Base-by-base conservation (phyloP, 53 echinoderm and acorn worm species). In the Temnopleurus reevesii region DNA sequence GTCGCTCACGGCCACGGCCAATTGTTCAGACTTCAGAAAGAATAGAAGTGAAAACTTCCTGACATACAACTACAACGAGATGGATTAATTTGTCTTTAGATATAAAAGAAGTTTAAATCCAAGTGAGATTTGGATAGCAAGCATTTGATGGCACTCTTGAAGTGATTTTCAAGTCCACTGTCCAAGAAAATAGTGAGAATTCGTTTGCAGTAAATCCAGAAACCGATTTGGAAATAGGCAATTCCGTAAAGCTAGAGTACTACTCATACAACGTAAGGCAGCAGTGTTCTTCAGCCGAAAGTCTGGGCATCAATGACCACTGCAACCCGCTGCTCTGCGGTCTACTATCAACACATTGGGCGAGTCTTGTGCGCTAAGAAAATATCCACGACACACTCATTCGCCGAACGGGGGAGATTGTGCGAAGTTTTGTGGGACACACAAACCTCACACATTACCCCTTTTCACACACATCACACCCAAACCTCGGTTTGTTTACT, bases 361-460 rank as follows among this genome's bases (percentile, higher is more conserved):
- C 19, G n/a, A 36, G n/a, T 12, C 33, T 3, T 33, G 17, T 33
- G 63, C 31, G 31, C 33, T 34, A 13, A 17, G 18, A 71, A 8
- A 71, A 38, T 38, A 38, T 36, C 23, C 71, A 15, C 41, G 8
- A 71, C 71, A 71, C 71, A 71, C 63, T 63, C 63, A 15, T 3
- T 49, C 21, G 8, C 24, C n/a, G 56, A 24, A 49, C 49, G 27
- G 27, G 15, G 64, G 5, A 34, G 25, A 31, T 34, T 23, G 64
- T 30, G 13, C 9, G 33, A 59, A 59, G 65, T 55, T 55, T 58
- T 58, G 41, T 2, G 41, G 41, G 71, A 27, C 79, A 79, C 77
- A 76, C 76, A 77, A 26, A 79, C 49, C n/a, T n/a, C n/a, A n/a
- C n/a, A n/a, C n/a, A n/a, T n/a, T n/a, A 79, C 29, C 26, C 71